Base-by-base conservation (phyloP, 1,140 invertebrate genomes). In the Drosophila subobscura region DNA sequence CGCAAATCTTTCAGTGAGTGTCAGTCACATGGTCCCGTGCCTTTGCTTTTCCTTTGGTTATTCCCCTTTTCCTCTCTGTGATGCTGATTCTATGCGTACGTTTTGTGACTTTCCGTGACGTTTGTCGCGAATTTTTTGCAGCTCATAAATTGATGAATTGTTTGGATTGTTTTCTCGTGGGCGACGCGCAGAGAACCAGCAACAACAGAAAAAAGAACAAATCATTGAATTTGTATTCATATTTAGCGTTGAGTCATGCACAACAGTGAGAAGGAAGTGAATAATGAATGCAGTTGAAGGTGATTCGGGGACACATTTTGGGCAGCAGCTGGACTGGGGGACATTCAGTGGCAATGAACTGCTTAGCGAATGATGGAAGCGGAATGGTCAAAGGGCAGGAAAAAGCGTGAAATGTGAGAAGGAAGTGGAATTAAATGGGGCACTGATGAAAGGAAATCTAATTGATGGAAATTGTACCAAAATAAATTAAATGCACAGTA, bases 131-230 rank as follows among this genome's bases (percentile, higher is more conserved):
- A 65, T 63, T 70, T 55, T 45, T 70, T 56, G 41, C 46, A 53
- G 14, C 27, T 42, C 44, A 45, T 60, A 66, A 61, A 67, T 75
- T 83, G 79, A 83, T 75, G 65, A 73, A 79, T 83, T 63, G 79
- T 71, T 70, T 46, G 47, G 42, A 41, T 67, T 74, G 51, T 70
- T 61, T 53, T 59, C 22, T 41, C 10, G 29, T 75, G 64, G 45
- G 56, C 25, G 40, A 25, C 44, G 54, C n/a, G 16, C 16, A 42
- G 55, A 8, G 40, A 57, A 51, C 6, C 16, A 41, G 45, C 55
- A 46, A 44, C n/a, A 29, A 59, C 16, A 20, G 42, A 49, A 53
- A 37, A 57, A 42, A 29, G 10, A 46, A 14, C 37, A 7, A 70
- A 60, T 66, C 73, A 65, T 53, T 58, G 63, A 77, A 60, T 70